These are phyloP conservation scores for Cephonodes hylas DNA, from an alignment of 2,888 invertebrate species.

Conservation along the genomic window DNA sequence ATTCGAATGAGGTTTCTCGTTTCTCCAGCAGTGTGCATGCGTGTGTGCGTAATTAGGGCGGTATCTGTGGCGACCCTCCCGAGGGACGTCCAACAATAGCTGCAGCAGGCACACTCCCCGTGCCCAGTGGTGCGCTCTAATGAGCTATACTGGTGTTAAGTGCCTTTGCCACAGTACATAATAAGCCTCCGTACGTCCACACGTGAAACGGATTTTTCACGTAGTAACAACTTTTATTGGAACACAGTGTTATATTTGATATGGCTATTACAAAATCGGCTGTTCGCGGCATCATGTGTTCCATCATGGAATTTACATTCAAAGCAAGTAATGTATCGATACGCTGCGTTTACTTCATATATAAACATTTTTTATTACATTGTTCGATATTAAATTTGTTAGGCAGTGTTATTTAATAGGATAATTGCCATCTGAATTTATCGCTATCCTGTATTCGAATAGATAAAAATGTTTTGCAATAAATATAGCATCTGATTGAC, in stretches of 20 bases:
- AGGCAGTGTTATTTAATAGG: neutral
- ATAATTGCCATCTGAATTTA: neutral
- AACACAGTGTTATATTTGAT: constrained; percentile 21
- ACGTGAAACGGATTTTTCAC: constrained; percentile 12
- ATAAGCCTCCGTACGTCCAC: constrained; percentile 47
- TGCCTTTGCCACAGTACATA: constrained; percentile 57
- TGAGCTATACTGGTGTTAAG: constrained; percentile 63
- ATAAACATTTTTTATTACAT: neutral
- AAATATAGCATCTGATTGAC: neutral
- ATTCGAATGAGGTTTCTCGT: neutral
- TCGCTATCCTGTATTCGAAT: neutral
- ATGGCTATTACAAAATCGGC: constrained; percentile 73
- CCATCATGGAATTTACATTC: constrained; percentile 76
- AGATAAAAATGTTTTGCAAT: neutral
- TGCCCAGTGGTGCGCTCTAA: constrained; percentile 74
- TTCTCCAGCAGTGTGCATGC: constrained; percentile 32
- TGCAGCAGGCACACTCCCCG: constrained; percentile 64
- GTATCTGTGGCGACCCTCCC: constrained; percentile 62
- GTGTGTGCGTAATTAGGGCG: constrained; percentile 69
- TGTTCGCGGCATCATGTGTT: constrained; percentile 75
- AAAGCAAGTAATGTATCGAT: constrained; percentile 72
- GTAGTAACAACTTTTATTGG: constrained; percentile 15
- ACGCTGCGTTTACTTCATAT: neutral
- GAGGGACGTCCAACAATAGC: constrained; percentile 76
- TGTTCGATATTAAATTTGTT: neutral